A percentile compares a stretch with the other conserved stretches of the same genome.
phyloP scores from a whole-genome alignment of 2,797 vertebrate genomes.

The Etheostoma nigrum region DNA sequence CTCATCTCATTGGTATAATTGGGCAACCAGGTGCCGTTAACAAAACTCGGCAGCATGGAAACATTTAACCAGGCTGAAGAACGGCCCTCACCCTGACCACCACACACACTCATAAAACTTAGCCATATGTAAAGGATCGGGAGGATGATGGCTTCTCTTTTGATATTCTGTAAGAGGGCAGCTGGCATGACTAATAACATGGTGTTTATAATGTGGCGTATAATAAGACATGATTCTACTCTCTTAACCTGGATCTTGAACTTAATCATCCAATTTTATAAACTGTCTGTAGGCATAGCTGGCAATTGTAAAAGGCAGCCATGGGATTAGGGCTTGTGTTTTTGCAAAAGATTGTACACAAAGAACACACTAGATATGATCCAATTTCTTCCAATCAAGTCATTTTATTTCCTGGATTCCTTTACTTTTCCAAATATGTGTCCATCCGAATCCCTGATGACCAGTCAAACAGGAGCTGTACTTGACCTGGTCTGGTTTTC shows the following conservation, averaged over 20 bases:
- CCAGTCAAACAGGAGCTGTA: conserved; percentile 53
- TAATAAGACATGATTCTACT: conserved; percentile 61
- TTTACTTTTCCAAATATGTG: conserved; percentile 7
- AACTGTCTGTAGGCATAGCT: conserved; percentile 32
- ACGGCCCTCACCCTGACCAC: conserved; percentile 69
- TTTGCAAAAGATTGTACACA: conserved; percentile 17
- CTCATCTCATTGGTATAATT: conserved; percentile 44
- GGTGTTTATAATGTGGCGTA: conserved; percentile 56
- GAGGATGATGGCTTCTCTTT: conserved; percentile 56
- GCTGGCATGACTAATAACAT: conserved; percentile 55
- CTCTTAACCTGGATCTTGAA: conserved; percentile 68
- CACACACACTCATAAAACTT: conserved; percentile 64
- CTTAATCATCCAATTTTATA: conserved; percentile 68
- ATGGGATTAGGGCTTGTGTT: conserved; percentile 18
- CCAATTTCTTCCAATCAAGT: conserved; percentile 29
- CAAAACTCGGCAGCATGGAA: conserved; percentile 66
- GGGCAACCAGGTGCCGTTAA: conserved; percentile 49
- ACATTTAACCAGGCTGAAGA: conserved; percentile 68
- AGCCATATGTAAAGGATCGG: conserved; percentile 74
- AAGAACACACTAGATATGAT: conserved; percentile 15
- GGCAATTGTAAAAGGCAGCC: conserved; percentile 37
- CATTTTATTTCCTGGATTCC: conserved; percentile 32
- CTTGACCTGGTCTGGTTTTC: conserved; percentile 32
- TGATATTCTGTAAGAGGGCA: conserved; percentile 55
- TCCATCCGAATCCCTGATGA: conserved; percentile 32